Base-by-base conservation (phyloP, 64 coral and sea anemone genomes). In the Dendrophyllia cribrosa region DNA sequence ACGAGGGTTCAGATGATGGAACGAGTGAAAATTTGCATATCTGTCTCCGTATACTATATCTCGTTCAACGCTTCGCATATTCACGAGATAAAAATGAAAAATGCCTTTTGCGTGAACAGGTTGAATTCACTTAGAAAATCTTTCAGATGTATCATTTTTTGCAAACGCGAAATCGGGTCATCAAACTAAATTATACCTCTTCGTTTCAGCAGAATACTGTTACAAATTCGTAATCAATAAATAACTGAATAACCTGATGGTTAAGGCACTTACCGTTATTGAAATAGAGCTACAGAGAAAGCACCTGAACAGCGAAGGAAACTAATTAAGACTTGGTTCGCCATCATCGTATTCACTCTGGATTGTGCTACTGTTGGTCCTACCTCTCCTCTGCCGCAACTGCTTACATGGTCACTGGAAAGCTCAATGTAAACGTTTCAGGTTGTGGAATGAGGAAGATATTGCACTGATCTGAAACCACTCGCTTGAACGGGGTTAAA, bases 211-310 rank as follows among this genome's bases (percentile, higher is more conserved):
- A 9, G 16, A 77, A 63, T 51, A 72, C 15, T 55, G 43, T 16
- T 9, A 5, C 2, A 58, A 89, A 25, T 82, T 92, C 50, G 51
- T n/a, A 92, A 62, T 20, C 76, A 9, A 56, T 12, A 7, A 56
- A 12, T 3, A 56, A 34, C 34, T 34, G 7, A 56, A 56, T 56
- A 56, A 56, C 12, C 34, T 5, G 53, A 56, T 56, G 53, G 53
- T 56, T 12, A 56, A 55, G 5, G 9, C 11, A 48, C 5, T 82
- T 20, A 64, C 61, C 61, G 14, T 19, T 64, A 5, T 8, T 64
- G 1, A 64, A 64, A 64, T 64, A 64, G 1, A 20, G 14, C 19
- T 64, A 13, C 61, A 64, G 17, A 64, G 1, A 64, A 19, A 64
- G 61, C 61, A 64, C 61, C 61, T 64, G 61, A 64, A 19, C 14